Evolutionary conservation across 2,888 invertebrate genomes (phyloP).

Genomic region (Shargacucullia verbasci): DNA sequence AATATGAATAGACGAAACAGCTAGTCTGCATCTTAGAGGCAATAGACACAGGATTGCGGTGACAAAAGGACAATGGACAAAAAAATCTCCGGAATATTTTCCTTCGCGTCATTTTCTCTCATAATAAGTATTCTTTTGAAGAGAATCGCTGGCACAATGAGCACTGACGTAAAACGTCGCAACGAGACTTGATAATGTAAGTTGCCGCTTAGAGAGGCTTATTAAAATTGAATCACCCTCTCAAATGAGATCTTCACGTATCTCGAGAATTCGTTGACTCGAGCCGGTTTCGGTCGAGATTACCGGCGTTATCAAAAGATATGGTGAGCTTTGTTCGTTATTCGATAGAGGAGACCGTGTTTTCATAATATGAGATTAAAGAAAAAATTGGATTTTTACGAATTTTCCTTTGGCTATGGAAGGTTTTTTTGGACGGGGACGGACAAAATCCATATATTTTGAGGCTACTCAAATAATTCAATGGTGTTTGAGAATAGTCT

Average conservation of each 20-base stretch:
- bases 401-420: constrained; percentile 16
- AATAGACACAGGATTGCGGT: constrained; percentile 42
- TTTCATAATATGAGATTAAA: constrained; percentile 39
- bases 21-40: constrained; percentile 60
- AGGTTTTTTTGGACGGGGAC: background rate
- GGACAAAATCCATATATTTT: too few species aligned
- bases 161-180: constrained; percentile 62
- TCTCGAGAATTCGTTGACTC: constrained; percentile 62
- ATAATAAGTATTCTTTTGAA: constrained; percentile 70
- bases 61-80: constrained; percentile 62
- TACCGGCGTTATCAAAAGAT: constrained; percentile 59
- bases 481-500: too few species aligned
- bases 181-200: constrained; percentile 75
- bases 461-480: too few species aligned
- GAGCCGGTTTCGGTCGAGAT: constrained; percentile 59
- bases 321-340: constrained; percentile 57
- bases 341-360: constrained; percentile 32
- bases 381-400: constrained; percentile 14
- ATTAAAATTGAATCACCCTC: constrained; percentile 75
- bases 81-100: constrained; percentile 63
- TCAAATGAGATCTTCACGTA: constrained; percentile 68
- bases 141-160: constrained; percentile 68
- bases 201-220: constrained; percentile 70
- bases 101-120: constrained; percentile 61
- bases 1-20: constrained; percentile 56